These are phyloP conservation scores for Drosophila longiperda DNA, from an alignment of 2,888 invertebrate species.

Conservation along the genomic window DNA sequence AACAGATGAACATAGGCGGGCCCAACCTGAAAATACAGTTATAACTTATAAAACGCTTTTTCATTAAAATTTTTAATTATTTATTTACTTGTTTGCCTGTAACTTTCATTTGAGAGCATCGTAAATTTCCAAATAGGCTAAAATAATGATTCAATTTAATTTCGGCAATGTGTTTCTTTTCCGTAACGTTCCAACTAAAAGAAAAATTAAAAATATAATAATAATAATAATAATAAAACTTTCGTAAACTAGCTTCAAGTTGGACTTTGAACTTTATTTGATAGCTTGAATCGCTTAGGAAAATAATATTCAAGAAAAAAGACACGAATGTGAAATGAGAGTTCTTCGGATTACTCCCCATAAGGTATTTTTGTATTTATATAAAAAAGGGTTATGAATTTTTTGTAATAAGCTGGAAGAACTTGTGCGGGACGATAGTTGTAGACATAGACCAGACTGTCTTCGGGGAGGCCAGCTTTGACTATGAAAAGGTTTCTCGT, in stretches of 20 bases:
- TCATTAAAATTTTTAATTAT: neutral
- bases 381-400: neutral
- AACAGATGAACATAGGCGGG: constrained; percentile 91
- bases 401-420: neutral
- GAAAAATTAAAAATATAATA: neutral
- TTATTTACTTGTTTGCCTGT: too few relatives aligned
- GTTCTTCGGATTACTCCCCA: neutral
- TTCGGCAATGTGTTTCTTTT: constrained; percentile 40
- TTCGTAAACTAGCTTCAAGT: neutral
- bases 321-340: too few relatives aligned
- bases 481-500: too few relatives aligned
- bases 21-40: constrained; percentile 86
- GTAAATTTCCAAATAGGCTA: constrained; percentile 34
- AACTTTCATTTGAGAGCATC: constrained; percentile 29
- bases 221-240: too few relatives aligned
- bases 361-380: neutral
- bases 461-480: too few relatives aligned
- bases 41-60: neutral
- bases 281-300: neutral
- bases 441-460: too few relatives aligned
- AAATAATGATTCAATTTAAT: constrained; percentile 31
- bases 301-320: too few relatives aligned
- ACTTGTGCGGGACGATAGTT: neutral
- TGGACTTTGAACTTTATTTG: neutral
- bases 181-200: constrained; percentile 37